A percentile compares a stretch with the other conserved stretches of the same genome.
Conservation (phyloP, 1,140 invertebrate species). For the Drosophila sechellia region DNA sequence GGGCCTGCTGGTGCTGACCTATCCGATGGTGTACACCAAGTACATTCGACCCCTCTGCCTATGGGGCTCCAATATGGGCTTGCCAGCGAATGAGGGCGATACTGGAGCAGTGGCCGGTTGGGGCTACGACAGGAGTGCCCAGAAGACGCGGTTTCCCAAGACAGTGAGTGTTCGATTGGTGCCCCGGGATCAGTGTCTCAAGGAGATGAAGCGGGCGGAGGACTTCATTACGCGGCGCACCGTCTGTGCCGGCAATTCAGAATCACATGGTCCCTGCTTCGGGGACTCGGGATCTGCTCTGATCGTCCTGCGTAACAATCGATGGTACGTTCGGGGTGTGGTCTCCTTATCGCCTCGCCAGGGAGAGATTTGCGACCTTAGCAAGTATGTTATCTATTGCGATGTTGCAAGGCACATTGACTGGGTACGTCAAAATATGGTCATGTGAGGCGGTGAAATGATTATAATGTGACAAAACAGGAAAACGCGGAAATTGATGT, state of each 20-base stretch:
- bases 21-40: conserved; percentile 7
- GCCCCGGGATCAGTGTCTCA: conserved; percentile 12
- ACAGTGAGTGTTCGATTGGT: conserved; percentile 15
- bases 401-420: conserved; percentile 17
- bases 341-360: conserved; percentile 8
- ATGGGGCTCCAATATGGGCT: not conserved
- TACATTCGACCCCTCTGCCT: conserved; percentile 18
- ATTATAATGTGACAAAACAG: not conserved
- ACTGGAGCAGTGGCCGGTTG: conserved; percentile 10
- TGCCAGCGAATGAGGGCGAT: conserved; percentile 4
- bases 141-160: conserved; percentile 20
- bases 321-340: conserved; percentile 10
- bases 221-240: conserved; percentile 12
- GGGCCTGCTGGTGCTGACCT: conserved; percentile 4
- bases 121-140: conserved; percentile 1
- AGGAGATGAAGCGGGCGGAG: conserved; percentile 7
- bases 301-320: conserved; percentile 10
- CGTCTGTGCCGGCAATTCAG: conserved; percentile 2
- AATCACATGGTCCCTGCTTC: conserved; percentile 13
- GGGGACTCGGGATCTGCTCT: conserved; percentile 17
- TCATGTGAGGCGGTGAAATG: not conserved
- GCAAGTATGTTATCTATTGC: conserved; percentile 21
- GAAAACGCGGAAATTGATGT: not conserved
- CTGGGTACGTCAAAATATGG: conserved; percentile 20
- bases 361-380: conserved; percentile 10